A percentile compares a stretch with the other conserved stretches of the same genome.
Conservation (phyloP, 2,888 invertebrate genomes). For the Tetrapedia diversipes region DNA sequence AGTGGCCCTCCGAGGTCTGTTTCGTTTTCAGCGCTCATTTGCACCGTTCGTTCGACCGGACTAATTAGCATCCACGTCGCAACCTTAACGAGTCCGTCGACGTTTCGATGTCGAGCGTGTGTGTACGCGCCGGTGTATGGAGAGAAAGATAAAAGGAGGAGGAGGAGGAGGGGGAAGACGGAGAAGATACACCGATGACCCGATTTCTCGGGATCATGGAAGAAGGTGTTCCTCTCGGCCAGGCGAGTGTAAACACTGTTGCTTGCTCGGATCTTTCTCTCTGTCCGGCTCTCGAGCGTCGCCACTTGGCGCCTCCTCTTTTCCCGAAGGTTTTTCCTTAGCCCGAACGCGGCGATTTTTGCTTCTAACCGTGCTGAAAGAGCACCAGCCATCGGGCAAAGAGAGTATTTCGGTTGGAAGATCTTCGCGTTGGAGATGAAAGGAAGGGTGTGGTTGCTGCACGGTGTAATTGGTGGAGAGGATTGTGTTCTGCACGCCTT, state of each 20-base stretch:
- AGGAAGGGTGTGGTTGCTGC: background rate
- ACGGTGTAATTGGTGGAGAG: background rate
- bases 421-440: background rate
- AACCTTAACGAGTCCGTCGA: background rate
- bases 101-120: background rate
- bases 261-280: slow-evolving; percentile 62
- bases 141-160: slow-evolving; percentile 6
- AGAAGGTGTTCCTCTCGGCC: slow-evolving; percentile 64
- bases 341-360: slow-evolving; percentile 1
- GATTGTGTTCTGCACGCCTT: background rate
- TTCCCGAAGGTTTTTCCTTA: slow-evolving; percentile 20
- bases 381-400: background rate
- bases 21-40: background rate
- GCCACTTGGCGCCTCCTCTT: slow-evolving; percentile 16
- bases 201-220: slow-evolving; percentile 73
- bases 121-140: background rate
- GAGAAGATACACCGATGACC: slow-evolving; percentile 62
- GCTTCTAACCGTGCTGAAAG: slow-evolving; percentile 7
- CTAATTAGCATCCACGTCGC: slow-evolving; percentile 14
- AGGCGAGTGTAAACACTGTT: slow-evolving; percentile 71
- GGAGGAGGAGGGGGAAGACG: slow-evolving; percentile 9
- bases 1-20: background rate
- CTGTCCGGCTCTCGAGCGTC: slow-evolving; percentile 30
- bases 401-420: background rate
- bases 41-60: background rate